Evolutionary conservation across 2,113 vertebrate species (phyloP), one percentile per base, ranked within the genome.

Genomic region (Atherinomorus stipes): DNA sequence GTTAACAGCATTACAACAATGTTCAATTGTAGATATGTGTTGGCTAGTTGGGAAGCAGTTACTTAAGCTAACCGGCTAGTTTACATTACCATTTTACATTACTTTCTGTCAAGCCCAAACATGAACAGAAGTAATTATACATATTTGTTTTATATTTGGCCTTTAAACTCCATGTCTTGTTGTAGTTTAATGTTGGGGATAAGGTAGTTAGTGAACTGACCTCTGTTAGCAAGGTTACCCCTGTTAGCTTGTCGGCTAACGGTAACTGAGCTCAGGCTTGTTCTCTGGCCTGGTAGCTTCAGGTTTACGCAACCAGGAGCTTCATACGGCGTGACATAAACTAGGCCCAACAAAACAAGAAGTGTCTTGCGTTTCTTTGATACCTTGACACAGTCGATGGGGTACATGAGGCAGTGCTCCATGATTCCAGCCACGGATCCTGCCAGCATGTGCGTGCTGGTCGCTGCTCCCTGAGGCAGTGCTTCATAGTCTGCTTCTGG

Each of bases 341-440:
- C 28, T 2, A 3, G 56, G 5, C 45, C 7, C 10, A 12, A 0
- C 1, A 15, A 60, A 34, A 34, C 3, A 4, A 31, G 2, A 7
- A 0, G 1, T 5, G 2, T 9, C 9, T 18, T 45, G 19, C 9
- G 9, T 21, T 21, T 50, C 0, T 44, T 18, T 40, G 21, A 9
- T 96, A 98, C 97, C 97, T 98, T 99, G 81, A 98, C 97, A 87
- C 97, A 98, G 91, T 99, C 97, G 91, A 98, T 85, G 16, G 97
- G 97, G 65, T 97, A 99, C 97, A 99, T 97, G 51, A n/a, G n/a
- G n/a, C n/a, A n/a, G n/a, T n/a, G n/a, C n/a, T n/a, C n/a, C n/a
- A n/a, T n/a, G n/a, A n/a, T 94, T 28, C 97, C 97, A 28, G 96
- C 97, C 90, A 97, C 96, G 60, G 96, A 92, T 49, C 97, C 97